Percentiles rank a stretch among this genome's conserved stretches.
Conservation (phyloP, 2,888 invertebrate species). For the Lepidochrysops patricia region DNA sequence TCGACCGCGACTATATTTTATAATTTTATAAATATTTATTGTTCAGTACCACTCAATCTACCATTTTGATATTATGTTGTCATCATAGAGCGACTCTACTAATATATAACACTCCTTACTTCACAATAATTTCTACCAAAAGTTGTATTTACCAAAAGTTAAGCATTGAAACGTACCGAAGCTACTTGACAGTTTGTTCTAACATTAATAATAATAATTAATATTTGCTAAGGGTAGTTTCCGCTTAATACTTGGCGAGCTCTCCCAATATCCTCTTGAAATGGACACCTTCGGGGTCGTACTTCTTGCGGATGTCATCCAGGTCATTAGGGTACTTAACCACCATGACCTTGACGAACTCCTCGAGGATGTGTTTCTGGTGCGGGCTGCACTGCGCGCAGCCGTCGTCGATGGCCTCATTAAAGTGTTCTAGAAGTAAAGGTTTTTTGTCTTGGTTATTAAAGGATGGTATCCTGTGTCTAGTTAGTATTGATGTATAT, state of each 20-base stretch:
- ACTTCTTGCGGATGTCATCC: neutral
- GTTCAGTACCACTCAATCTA: no score
- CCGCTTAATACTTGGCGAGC: conserved; percentile 5
- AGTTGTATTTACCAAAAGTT: no score
- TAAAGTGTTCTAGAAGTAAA: conserved; percentile 10
- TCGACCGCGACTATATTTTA: no score
- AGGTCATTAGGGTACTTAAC: conserved; percentile 3
- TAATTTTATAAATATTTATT: no score
- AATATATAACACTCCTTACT: neutral
- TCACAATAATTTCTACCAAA: no score
- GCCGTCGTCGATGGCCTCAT: neutral
- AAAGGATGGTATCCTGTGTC: no score
- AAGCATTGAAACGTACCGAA: no score
- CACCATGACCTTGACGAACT: conserved; percentile 1
- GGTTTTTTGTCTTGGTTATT: neutral
- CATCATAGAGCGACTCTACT: neutral
- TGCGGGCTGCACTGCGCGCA: conserved; percentile 9
- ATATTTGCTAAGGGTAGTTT: neutral
- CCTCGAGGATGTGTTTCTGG: conserved; percentile 11
- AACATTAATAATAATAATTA: no score
- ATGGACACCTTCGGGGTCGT: conserved; percentile 2
- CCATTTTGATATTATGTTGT: no score
- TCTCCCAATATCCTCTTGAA: neutral
- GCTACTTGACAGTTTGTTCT: no score
- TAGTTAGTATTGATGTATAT: no score